Conservation (phyloP, 2,113 vertebrate species). For the Mesoclemmys tuberculata region DNA sequence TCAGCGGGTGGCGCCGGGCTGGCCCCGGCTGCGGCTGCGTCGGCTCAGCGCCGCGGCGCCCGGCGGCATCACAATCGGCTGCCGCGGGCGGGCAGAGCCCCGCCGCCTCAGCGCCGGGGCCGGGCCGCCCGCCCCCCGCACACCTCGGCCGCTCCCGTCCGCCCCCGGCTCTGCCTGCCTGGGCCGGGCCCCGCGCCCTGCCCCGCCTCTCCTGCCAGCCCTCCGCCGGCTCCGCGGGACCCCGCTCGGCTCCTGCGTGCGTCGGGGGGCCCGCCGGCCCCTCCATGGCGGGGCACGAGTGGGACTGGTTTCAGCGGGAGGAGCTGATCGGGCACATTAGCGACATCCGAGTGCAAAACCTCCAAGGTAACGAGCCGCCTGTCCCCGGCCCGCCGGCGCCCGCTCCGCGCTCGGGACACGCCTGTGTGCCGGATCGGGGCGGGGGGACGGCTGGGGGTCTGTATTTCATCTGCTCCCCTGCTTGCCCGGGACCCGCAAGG, state of each 20-base stretch:
- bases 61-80: slow-evolving; percentile 66
- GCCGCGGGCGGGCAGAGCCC: no score
- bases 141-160: neutral
- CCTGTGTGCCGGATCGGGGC: no score
- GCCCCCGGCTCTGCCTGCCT: neutral
- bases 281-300: slow-evolving; percentile 89
- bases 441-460: no score
- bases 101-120: no score
- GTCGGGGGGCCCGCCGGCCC: neutral
- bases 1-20: no score
- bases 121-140: no score
- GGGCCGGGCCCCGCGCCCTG: neutral
- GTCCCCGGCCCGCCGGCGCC: no score
- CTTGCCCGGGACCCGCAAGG: neutral
- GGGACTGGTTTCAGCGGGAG: slow-evolving; percentile 95
- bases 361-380: no score
- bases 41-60: neutral
- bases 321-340: slow-evolving; percentile 95
- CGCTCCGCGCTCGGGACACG: no score
- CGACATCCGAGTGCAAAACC: slow-evolving; percentile 95
- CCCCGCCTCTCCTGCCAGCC: neutral
- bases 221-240: neutral
- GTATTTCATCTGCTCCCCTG: neutral
- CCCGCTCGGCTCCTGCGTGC: no score
- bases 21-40: slow-evolving; percentile 12